Percentiles rank a stretch among this genome's conserved stretches.
Conservation (phyloP, 2,797 vertebrate species). For the Tarsius wallacei region DNA sequence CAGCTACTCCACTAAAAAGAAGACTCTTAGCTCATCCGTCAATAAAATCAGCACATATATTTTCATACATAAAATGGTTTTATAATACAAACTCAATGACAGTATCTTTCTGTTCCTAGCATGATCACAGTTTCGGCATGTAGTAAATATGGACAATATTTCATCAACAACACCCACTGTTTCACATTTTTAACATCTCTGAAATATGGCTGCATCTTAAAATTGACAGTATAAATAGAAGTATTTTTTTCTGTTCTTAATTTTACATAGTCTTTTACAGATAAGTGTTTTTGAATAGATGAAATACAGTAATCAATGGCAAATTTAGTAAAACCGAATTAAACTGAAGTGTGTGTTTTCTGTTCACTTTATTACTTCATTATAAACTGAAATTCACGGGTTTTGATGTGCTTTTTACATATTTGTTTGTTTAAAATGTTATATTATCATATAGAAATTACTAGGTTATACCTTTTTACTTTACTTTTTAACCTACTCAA, state of each 20-base stretch:
- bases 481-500: conserved; percentile 42
- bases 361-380: neutral
- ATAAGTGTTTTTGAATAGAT: neutral
- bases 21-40: neutral
- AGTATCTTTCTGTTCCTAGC: neutral
- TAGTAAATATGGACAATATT: neutral
- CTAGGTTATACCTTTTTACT: neutral
- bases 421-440: neutral
- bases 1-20: neutral
- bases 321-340: conserved; percentile 36
- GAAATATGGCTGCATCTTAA: neutral
- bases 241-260: neutral
- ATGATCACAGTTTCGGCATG: neutral
- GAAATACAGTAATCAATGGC: neutral
- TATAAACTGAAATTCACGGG: neutral
- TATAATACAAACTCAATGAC: neutral
- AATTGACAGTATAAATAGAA: neutral
- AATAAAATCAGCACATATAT: neutral
- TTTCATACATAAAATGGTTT: neutral
- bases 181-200: neutral
- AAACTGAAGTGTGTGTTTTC: neutral
- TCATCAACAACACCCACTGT: neutral
- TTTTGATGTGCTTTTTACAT: neutral
- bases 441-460: neutral
- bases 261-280: neutral